Base-by-base conservation (phyloP, 2,888 invertebrate species). In the Proisotoma minuta region DNA sequence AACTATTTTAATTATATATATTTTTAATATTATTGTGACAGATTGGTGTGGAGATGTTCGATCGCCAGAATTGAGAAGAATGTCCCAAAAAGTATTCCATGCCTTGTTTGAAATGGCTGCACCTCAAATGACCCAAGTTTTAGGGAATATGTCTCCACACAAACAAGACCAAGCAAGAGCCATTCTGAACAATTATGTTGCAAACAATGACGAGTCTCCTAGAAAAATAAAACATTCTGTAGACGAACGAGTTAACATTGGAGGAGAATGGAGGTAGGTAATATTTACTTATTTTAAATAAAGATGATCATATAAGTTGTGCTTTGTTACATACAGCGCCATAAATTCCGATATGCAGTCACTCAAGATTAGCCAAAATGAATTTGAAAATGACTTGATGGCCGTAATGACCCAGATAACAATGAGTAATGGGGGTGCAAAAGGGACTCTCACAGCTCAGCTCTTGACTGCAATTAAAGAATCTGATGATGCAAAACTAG, bases 91-190 rank as follows among this genome's bases (percentile, higher is more conserved):
- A 68, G 73, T 73, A 12, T 71, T 73, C 59, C 67, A 70, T 52
- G 67, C 73, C 4, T 48, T 73, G 22, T 73, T 72, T 49, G 72
- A 70, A 26, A 73, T 73, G 73, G 72, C 72, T 34, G 73, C 73
- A 2, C 73, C 73, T n/a, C 73, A 73, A 66, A 72, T 73, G 72
- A 72, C 73, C 2, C 27, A 69, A 2, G 70, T 73, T 22, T 62
- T 73, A 47, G 64, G 71, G 34, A 69, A 72, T 29, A 61, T 73
- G 62, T 48, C 69, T 22, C 66, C 70, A 3, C 65, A 67, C 18
- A 73, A 72, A 28, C 73, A 73, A 62, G 73, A 73, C 62, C 70
- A 71, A 57, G 73, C 73, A 12, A 72, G 71, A 56, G 43, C 62
- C 27, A 73, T 73, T 22, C 40, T 72, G 18, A 71, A 67, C 53